Percentiles rank a stretch among this genome's conserved stretches.
These are phyloP conservation scores for Oreochromis aureus DNA, from an alignment of 2,113 vertebrate species.

Conservation along the genomic window DNA sequence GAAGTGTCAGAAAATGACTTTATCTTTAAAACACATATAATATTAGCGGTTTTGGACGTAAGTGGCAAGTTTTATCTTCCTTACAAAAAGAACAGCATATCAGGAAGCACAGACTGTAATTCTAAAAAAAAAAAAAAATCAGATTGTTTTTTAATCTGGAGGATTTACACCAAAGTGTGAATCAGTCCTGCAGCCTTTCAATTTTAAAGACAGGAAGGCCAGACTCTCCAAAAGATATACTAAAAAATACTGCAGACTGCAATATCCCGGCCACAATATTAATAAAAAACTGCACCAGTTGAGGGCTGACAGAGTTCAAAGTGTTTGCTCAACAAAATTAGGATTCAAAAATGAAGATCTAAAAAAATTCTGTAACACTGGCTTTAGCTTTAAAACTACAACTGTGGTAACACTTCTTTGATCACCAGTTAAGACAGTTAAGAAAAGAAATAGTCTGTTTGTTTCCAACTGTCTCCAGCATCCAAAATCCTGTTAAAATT, in stretches of 20 bases:
- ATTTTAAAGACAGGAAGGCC: neutral
- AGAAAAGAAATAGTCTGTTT: neutral
- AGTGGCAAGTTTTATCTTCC: neutral
- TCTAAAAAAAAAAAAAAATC: neutral
- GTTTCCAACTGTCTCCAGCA: neutral
- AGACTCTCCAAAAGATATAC: neutral
- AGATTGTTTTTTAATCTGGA: neutral
- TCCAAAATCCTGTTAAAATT: neutral
- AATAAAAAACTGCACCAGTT: neutral
- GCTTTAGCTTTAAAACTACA: neutral
- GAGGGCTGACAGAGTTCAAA: neutral
- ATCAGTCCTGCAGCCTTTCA: neutral
- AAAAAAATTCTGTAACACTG: neutral
- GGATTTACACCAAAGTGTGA: neutral
- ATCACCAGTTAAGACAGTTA: neutral
- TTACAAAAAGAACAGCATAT: neutral
- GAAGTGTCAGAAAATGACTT: neutral
- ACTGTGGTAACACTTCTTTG: neutral
- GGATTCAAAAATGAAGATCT: neutral
- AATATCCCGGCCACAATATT: neutral
- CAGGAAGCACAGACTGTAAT: neutral
- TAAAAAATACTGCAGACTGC: neutral
- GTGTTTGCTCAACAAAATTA: constrained; percentile 37
- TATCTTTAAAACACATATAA: neutral
- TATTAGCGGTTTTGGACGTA: neutral